Percentiles rank a stretch among this genome's conserved stretches.
These are phyloP conservation scores for Chesias legatella DNA, from an alignment of 2,888 invertebrate species.

Conservation along the genomic window DNA sequence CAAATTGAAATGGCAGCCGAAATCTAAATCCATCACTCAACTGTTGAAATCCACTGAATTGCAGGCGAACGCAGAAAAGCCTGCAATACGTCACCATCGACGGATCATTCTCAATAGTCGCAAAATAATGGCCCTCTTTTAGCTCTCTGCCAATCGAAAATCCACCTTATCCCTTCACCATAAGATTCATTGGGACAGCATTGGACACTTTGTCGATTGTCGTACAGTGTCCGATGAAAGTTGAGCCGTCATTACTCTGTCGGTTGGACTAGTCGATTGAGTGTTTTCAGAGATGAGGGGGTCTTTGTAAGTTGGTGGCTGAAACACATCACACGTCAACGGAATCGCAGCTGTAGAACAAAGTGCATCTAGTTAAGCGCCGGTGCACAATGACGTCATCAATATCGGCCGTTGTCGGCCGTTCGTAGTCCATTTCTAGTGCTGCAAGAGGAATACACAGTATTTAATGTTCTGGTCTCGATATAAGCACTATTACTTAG, in stretches of 20 bases:
- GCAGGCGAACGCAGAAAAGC: slow-evolving; percentile 61
- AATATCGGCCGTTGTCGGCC: slow-evolving; percentile 51
- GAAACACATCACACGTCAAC: slow-evolving; percentile 70
- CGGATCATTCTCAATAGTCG: slow-evolving; percentile 68
- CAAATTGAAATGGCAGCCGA: slow-evolving; percentile 13
- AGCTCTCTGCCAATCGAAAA: slow-evolving; percentile 26
- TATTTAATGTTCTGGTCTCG: too few species aligned
- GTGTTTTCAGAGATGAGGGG: slow-evolving; percentile 24
- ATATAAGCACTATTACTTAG: too few species aligned
- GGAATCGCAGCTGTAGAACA: slow-evolving; percentile 63
- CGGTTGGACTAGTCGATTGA: slow-evolving; percentile 3
- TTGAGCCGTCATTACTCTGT: slow-evolving; percentile 37
- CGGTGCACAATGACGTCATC: slow-evolving; percentile 59
- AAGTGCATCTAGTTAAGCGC: slow-evolving; percentile 70
- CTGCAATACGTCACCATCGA: slow-evolving; percentile 73
- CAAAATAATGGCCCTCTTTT: slow-evolving; percentile 52
- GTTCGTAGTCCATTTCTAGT: slow-evolving; percentile 33
- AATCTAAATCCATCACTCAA: slow-evolving; percentile 15
- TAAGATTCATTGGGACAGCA: slow-evolving; percentile 29
- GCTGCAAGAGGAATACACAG: slow-evolving; percentile 19
- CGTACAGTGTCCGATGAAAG: slow-evolving; percentile 39
- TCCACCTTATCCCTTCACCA: slow-evolving; percentile 25
- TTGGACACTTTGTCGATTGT: slow-evolving; percentile 32
- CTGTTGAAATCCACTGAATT: slow-evolving; percentile 40
- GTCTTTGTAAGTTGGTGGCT: slow-evolving; percentile 42